Evolutionary conservation across 1,140 invertebrate genomes (phyloP), one percentile per base, ranked within the genome.

Genomic region (Pygmarrhopalites habei): DNA sequence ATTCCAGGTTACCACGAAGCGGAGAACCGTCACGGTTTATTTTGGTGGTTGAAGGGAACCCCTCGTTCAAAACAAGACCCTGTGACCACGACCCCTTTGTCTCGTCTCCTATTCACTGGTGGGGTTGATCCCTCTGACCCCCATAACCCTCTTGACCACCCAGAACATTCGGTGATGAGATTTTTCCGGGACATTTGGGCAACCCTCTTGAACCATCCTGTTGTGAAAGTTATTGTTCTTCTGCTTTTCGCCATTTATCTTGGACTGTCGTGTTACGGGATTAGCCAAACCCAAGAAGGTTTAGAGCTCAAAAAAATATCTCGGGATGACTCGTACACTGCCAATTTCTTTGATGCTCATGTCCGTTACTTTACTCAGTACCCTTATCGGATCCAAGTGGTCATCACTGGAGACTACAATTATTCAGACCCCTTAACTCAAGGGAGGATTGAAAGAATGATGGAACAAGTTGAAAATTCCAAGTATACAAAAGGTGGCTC

Each of bases 311-410:
- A 88, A 30, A 91, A 91, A 73, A 77, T 95, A 0, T 91, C 90
- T 1, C 84, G 87, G 73, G 84, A 86, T 39, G 90, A 93, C 75
- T 94, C 90, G 0, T 94, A 95, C 72, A 92, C 91, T 2, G 87
- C 92, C 17, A 82, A 83, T 59, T 95, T 92, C 74, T 94, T 93
- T 73, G 88, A 94, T 73, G 80, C 86, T 7, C 90, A 95, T 76
- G 90, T 94, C 72, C 81, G 83, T 61, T 94, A 90, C 75, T 95
- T 91, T 77, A 80, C 89, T 71, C 90, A 93, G 74, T 94, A 89
- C 77, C 90, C 91, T 0, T 94, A 94, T 73, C 83, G 87, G 69
- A 87, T 92, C 75, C 88, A 91, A 82, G 88, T 97, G 0, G 84
- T 95, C 0, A 82, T 96, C 25, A 85, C 82, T 46, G 91, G 92